Evolutionary conservation across 2,113 vertebrate genomes (phyloP).

Genomic region (Ia io): DNA sequence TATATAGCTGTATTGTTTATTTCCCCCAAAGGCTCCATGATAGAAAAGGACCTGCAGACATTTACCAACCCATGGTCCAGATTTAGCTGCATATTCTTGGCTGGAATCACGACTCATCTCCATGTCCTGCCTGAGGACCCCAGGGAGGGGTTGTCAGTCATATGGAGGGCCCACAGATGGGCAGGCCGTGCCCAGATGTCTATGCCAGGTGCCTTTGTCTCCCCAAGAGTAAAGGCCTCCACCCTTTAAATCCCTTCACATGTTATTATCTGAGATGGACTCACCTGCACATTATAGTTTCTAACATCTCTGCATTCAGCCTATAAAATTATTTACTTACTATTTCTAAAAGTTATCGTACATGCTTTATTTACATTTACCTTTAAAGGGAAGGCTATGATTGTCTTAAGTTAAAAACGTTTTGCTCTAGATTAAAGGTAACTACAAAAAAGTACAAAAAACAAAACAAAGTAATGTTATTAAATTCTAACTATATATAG

Average conservation of each 20-base stretch:
- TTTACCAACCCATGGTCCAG: background rate
- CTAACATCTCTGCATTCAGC: background rate
- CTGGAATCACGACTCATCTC: background rate
- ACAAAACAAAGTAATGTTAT: background rate
- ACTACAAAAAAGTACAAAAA: background rate
- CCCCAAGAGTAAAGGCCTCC: background rate
- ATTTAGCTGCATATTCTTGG: background rate
- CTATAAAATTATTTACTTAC: background rate
- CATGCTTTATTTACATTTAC: background rate
- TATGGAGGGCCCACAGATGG: rapidly evolving
- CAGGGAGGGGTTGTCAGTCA: too few species aligned
- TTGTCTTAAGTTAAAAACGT: background rate
- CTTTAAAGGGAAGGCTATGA: background rate
- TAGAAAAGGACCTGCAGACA: background rate
- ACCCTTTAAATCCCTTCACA: background rate
- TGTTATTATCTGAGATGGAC: background rate
- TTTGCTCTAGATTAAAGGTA: background rate
- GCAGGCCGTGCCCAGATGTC: background rate
- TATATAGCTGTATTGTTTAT: background rate
- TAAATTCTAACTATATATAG: background rate
- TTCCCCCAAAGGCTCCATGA: background rate
- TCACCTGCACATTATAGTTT: background rate
- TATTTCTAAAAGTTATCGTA: background rate
- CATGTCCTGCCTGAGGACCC: background rate
- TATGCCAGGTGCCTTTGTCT: background rate